Evolutionary conservation across 2,888 invertebrate species (phyloP).

Genomic region (Caenorhabditis macrosperma): DNA sequence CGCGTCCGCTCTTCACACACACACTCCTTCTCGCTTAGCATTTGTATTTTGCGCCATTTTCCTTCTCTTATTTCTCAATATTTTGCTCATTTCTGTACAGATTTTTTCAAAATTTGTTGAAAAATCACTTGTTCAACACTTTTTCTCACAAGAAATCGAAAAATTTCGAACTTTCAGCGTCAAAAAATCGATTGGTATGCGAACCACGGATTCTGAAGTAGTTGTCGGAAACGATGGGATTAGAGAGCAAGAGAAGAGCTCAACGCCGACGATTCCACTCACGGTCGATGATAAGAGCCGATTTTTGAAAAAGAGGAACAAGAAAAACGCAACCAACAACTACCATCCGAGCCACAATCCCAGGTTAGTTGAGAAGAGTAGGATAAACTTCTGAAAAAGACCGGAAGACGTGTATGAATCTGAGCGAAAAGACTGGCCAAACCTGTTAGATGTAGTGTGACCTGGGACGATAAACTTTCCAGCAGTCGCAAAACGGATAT

Average conservation of each 20-base stretch:
- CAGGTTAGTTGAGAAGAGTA: neutral
- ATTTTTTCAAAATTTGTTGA: neutral
- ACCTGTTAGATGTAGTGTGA: neutral
- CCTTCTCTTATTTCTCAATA: neutral
- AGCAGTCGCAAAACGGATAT: neutral
- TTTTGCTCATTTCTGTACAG: neutral
- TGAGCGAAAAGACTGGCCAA: neutral
- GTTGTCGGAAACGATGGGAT: neutral
- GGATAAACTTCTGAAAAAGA: neutral
- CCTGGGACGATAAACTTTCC: neutral
- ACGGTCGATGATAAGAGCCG: neutral
- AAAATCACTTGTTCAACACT: neutral
- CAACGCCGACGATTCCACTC: neutral
- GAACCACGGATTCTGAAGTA: neutral
- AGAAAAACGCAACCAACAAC: neutral
- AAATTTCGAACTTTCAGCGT: constrained; percentile 2
- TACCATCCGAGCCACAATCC: constrained; percentile 15
- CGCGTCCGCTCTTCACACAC: neutral
- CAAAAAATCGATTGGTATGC: neutral
- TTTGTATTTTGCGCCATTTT: neutral
- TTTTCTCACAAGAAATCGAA: neutral
- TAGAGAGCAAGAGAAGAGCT: neutral
- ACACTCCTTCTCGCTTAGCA: neutral
- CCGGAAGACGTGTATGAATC: neutral
- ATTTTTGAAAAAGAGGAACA: neutral